Evolutionary conservation across 2,113 vertebrate genomes (phyloP), one percentile per base, ranked within the genome.

Genomic region (Ursus arctos): DNA sequence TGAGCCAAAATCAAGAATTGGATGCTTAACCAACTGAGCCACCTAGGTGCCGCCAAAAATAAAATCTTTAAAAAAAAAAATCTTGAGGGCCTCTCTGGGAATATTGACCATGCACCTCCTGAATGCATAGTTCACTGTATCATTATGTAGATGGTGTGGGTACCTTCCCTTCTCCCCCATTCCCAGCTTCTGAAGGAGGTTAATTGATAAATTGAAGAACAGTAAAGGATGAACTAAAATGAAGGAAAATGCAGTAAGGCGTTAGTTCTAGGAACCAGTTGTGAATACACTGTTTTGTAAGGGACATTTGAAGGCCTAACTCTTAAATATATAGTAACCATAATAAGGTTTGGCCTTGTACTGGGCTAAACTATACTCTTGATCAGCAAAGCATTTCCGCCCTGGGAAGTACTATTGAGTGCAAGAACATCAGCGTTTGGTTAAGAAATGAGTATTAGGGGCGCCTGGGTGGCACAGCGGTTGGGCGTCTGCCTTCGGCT

Each of bases 381-480:
- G 74, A 87, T 63, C 36, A 77, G 24, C 69, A 88, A 71, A 92
- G 74, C 5, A 49, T 80, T 97, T 97, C 83, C 88, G 18, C 26
- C 53, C 36, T 77, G 89, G 80, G 53, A 92, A 91, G 53, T 86
- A 31, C 72, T 71, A 4, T 1, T 87, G 49, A 74, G 43, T 76
- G 87, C 88, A 88, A 79, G 69, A 69, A 93, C 91, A 36, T 69
- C 36, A 83, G n/a, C 53, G 65, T 59, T 92, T 40, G 43, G 21
- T 31, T 74, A 74, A 43, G 26, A 88, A 76, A 55, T 67, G 21
- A 31, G 47, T 74, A 8, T 53, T 28, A 59, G 36, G 36, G 36
- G 36, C 36, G 36, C 36, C 36, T 36, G 36, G 36, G 36, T 36
- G 36, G 36, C 36, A 36, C 36, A 36, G 36, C 36, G 36, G 36